phyloP scores from a whole-genome alignment of 2,888 invertebrate species.

The Monoplex corrugatus region DNA sequence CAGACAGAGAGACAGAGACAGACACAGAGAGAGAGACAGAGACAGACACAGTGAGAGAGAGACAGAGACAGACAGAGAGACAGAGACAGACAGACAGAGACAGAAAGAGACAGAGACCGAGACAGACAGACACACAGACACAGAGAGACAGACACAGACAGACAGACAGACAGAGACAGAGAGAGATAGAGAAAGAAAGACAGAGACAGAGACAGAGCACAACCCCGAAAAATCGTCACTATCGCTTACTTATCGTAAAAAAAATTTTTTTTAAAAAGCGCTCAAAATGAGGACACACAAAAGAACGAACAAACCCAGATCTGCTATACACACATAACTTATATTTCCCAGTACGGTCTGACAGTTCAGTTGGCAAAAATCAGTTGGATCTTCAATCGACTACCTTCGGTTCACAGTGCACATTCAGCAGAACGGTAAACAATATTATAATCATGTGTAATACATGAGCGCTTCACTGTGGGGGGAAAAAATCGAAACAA shows the following conservation, averaged over 20 bases:
- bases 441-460: too few relatives aligned
- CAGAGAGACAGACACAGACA: background rate
- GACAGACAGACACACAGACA: background rate
- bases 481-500: too few relatives aligned
- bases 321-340: background rate
- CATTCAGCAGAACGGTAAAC: too few relatives aligned
- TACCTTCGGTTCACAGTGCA: too few relatives aligned
- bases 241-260: too few relatives aligned
- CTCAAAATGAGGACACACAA: background rate
- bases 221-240: too few relatives aligned
- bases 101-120: background rate
- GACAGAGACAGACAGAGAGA: slow-evolving; percentile 37
- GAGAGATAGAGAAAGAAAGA: background rate
- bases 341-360: background rate
- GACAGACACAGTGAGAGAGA: background rate
- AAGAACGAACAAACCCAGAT: background rate
- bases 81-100: slow-evolving; percentile 24
- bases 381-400: too few relatives aligned
- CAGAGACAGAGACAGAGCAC: background rate
- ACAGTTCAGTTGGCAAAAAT: too few relatives aligned
- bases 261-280: too few relatives aligned
- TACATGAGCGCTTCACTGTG: too few relatives aligned
- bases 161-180: background rate
- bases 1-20: too few relatives aligned
- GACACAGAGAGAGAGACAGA: too few relatives aligned